These are phyloP conservation scores for Hemiscyllium ocellatum DNA, from an alignment of 2,113 vertebrate genomes.

Conservation along the genomic window DNA sequence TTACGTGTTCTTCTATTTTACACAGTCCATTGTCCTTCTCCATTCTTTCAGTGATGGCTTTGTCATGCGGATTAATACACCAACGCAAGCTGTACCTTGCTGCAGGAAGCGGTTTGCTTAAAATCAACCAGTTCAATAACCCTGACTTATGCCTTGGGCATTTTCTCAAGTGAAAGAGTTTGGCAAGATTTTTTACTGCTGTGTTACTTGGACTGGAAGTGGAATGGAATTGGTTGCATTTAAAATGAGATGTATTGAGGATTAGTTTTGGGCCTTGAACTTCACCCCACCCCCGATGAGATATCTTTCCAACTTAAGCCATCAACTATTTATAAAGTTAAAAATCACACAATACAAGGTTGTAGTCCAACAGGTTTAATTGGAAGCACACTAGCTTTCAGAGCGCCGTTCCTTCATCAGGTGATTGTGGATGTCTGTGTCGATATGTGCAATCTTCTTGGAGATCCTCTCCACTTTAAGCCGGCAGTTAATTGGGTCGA, in stretches of 20 bases:
- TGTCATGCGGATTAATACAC: neutral
- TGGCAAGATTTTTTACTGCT: neutral
- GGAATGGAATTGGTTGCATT: neutral
- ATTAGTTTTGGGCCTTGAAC: neutral
- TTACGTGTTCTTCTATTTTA: neutral
- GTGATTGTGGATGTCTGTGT: no score
- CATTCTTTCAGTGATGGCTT: neutral
- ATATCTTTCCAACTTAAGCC: neutral
- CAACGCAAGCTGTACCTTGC: neutral
- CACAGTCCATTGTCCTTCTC: neutral
- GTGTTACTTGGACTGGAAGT: neutral
- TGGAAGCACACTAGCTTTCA: no score
- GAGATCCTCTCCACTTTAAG: no score
- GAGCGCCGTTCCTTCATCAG: no score
- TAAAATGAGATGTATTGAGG: neutral
- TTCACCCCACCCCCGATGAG: neutral
- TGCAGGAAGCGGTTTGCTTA: neutral
- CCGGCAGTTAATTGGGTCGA: no score
- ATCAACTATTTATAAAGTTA: no score
- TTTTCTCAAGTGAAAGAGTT: neutral
- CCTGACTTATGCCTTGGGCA: neutral
- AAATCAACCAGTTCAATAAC: neutral
- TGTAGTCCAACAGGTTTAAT: no score
- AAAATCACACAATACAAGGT: no score
- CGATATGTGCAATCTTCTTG: no score